These are phyloP conservation scores for Aegithalos caudatus DNA, from an alignment of 2,113 vertebrate species.

Conservation along the genomic window DNA sequence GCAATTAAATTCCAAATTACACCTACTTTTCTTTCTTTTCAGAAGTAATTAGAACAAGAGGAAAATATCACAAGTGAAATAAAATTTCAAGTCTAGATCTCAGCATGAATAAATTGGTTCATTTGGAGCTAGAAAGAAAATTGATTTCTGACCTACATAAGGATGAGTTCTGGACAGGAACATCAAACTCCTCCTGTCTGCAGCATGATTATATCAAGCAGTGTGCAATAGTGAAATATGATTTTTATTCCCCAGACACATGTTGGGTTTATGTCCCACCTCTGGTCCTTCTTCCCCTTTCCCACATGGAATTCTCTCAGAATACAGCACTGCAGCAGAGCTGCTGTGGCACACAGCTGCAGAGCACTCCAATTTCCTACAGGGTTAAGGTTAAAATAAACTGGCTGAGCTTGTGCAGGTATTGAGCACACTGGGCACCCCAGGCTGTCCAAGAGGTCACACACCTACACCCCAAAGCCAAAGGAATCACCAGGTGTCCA, in stretches of 20 bases:
- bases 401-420: accelerated
- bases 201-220: background rate
- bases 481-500: background rate
- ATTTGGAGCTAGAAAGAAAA: background rate
- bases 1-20: background rate
- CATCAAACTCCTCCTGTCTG: background rate
- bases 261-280: accelerated
- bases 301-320: background rate
- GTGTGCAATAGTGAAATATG: background rate
- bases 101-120: background rate
- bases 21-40: background rate
- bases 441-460: background rate
- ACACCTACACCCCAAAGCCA: background rate
- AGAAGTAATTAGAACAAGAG: background rate
- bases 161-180: background rate
- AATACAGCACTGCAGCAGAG: background rate
- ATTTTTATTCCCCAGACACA: background rate
- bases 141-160: background rate
- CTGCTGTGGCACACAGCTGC: background rate
- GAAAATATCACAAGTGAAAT: background rate
- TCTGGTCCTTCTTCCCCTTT: background rate
- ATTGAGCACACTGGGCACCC: background rate
- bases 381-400: background rate
- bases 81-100: background rate
- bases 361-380: background rate